These are phyloP conservation scores for Dysdera silvatica DNA, from an alignment of 1,140 invertebrate species.

Conservation along the genomic window DNA sequence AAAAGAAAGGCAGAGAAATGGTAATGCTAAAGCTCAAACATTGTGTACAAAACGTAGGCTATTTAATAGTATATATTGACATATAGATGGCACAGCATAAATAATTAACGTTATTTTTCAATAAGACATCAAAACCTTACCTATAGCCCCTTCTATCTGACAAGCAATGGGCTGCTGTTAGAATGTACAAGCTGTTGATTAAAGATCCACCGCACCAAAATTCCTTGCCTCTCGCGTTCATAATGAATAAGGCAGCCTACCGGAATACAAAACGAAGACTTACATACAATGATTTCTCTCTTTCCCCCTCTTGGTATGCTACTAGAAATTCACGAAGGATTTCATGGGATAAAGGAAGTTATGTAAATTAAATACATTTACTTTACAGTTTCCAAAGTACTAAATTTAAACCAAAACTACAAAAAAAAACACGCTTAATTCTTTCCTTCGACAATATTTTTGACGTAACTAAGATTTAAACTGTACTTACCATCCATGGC, in stretches of 20 bases:
- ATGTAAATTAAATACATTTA: too few relatives aligned
- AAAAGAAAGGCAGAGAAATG: too few relatives aligned
- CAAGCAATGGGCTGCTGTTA: constrained; percentile 63
- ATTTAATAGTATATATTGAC: too few relatives aligned
- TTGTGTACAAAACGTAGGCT: too few relatives aligned
- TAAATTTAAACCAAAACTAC: too few relatives aligned
- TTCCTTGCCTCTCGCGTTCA: constrained; percentile 35
- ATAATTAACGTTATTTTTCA: background rate
- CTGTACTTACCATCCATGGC: constrained; percentile 36
- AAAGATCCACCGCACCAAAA: constrained; percentile 59
- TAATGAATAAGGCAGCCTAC: constrained; percentile 22
- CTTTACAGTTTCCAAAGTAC: too few relatives aligned
- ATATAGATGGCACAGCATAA: constrained; percentile 5
- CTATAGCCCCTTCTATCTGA: constrained; percentile 33
- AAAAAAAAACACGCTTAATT: background rate
- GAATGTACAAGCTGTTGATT: constrained; percentile 52
- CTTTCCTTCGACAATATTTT: background rate
- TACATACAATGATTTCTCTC: too few relatives aligned
- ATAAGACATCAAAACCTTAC: constrained; percentile 14
- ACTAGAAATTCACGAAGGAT: too few relatives aligned
- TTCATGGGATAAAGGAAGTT: too few relatives aligned
- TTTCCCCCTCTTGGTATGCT: too few relatives aligned
- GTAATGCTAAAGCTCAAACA: too few relatives aligned
- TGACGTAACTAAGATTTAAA: background rate
- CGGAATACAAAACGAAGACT: too few relatives aligned